phyloP scores from a whole-genome alignment of 2,888 invertebrate genomes.

The Lagria hirta region DNA sequence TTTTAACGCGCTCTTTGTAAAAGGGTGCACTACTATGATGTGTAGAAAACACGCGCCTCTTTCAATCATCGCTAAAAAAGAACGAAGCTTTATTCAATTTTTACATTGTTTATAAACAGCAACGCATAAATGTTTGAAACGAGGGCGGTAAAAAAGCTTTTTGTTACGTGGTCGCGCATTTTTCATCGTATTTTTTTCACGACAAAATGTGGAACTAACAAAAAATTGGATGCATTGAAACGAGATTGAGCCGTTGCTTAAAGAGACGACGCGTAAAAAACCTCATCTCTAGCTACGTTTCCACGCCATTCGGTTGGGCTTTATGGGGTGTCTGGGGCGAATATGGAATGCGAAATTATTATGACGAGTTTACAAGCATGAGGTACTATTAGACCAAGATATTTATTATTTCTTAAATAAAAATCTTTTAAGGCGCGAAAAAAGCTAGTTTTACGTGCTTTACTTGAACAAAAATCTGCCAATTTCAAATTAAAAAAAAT shows the following conservation, averaged over 20 bases:
- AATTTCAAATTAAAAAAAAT: no score
- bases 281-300: constrained; percentile 8
- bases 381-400: no score
- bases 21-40: no score
- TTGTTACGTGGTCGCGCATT: constrained; percentile 7
- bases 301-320: constrained; percentile 1
- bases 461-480: no score
- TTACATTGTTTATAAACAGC: constrained; percentile 19
- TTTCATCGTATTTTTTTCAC: constrained; percentile 12
- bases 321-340: no score
- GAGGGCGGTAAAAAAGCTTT: constrained; percentile 8
- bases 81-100: constrained; percentile 7
- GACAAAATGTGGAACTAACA: constrained; percentile 2
- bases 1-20: constrained; percentile 16
- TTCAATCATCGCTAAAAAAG: constrained; percentile 19
- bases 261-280: constrained; percentile 11
- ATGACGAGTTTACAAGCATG: no score
- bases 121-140: constrained; percentile 11
- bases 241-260: constrained; percentile 11
- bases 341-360: no score
- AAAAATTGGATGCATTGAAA: constrained; percentile 10
- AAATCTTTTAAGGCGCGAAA: no score
- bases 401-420: no score
- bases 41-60: constrained; percentile 12
- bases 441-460: no score